Evolutionary conservation across 2,797 vertebrate species (phyloP), one percentile per base, ranked within the genome.

Genomic region (Nannoperca obscura): DNA sequence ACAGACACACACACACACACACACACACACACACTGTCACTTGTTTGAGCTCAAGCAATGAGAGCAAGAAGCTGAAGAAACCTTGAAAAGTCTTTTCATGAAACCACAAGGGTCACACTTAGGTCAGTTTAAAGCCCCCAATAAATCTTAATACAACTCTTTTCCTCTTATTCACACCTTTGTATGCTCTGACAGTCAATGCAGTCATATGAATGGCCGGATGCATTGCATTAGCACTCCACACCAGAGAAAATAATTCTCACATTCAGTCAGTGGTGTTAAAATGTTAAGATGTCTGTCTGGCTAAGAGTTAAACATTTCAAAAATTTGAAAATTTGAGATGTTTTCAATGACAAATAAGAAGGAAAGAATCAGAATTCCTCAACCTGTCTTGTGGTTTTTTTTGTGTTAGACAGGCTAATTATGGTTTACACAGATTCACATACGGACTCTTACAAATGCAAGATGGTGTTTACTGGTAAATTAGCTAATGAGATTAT

Each of bases 171-270:
- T 47, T 73, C 78, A 67, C 4, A 14, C 54, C 13, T 10, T 54
- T 71, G 46, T 47, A 34, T 22, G 62, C 62, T 53, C 12, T 78
- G 63, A 52, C 34, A 34, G n/a, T 10, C 3, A 13, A 14, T 15
- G n/a, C 40, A 69, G 64, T 86, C 87, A 84, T 61, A 59, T 77
- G 78, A 80, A 59, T 22, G 3, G 19, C 54, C 68, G 69, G 55
- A 70, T 30, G 63, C 52, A 71, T 76, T 72, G 30, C 52, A 79
- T 84, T 77, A 68, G 34, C 72, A 64, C 49, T 49, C 32, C 55
- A 24, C 34, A n/a, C 24, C 58, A 52, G 49, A 15, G 32, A 58
- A 77, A 63, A 32, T 46, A 34, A 63, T 70, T 82, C 47, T 78
- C 68, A 78, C 65, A 55, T 81, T 59, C 57, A 61, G 32, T 52